A percentile compares a stretch with the other conserved stretches of the same genome.
Evolutionary conservation across 2,113 vertebrate species (phyloP).

Genomic region (Syngnathus floridae): DNA sequence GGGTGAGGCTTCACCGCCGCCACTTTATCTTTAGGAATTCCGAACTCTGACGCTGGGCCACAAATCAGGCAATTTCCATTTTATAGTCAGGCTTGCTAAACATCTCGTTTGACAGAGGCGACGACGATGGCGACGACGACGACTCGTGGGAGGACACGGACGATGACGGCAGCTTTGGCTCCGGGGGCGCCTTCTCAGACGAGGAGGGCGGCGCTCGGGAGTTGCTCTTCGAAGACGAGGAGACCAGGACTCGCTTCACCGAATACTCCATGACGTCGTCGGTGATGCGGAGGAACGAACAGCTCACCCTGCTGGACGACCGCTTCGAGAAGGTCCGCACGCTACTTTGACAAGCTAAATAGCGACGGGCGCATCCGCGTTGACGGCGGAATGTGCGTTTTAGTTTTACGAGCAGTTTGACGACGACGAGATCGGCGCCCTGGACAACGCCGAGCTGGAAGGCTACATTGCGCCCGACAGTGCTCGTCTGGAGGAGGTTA

Average conservation of each 20-base stretch:
- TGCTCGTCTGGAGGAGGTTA: conserved; percentile 78
- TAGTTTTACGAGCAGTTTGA: conserved; percentile 96
- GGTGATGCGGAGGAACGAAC: conserved; percentile 89
- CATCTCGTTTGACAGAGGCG: conserved; percentile 20
- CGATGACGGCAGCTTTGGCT: conserved; percentile 57
- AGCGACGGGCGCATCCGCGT: no score
- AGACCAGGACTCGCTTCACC: conserved; percentile 92
- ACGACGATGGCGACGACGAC: not conserved
- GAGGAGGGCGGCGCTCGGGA: conserved; percentile 34
- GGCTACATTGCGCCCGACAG: conserved; percentile 83
- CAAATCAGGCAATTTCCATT: no score
- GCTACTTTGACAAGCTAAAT: no score
- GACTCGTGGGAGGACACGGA: not conserved
- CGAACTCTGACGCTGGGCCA: no score
- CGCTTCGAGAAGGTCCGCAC: conserved; percentile 87
- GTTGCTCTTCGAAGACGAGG: conserved; percentile 84
- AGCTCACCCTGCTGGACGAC: conserved; percentile 88
- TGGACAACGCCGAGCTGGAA: conserved; percentile 93
- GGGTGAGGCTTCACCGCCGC: conserved; percentile 41
- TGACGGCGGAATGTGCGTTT: not conserved
- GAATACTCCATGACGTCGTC: conserved; percentile 93
- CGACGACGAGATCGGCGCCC: conserved; percentile 90
- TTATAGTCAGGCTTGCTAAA: no score
- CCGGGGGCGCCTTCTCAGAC: conserved; percentile 67
- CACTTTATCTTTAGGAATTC: not conserved